These are phyloP conservation scores for Drosophila planitibia DNA, from an alignment of 2,888 invertebrate species.

Conservation along the genomic window DNA sequence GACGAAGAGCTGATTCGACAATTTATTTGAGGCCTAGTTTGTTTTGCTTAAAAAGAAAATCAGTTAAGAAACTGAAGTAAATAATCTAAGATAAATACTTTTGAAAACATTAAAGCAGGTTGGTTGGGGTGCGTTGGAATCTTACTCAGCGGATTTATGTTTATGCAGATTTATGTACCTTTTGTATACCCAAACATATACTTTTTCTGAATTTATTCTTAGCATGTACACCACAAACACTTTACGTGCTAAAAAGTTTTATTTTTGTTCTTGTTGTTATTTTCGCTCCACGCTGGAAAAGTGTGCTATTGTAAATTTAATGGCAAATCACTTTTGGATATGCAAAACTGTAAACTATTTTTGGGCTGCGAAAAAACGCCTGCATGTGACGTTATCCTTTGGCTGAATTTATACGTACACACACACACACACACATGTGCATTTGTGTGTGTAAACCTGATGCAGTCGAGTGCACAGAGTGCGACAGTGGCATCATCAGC, in stretches of 20 bases:
- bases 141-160: too few species aligned
- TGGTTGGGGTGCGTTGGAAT: too few species aligned
- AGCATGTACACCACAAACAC: neutral
- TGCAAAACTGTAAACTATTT: constrained; percentile 42
- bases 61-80: too few species aligned
- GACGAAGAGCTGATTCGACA: too few species aligned
- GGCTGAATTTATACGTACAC: constrained; percentile 55
- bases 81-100: too few species aligned
- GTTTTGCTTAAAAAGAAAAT: too few species aligned
- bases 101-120: too few species aligned
- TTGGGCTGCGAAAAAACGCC: constrained; percentile 5
- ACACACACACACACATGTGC: neutral
- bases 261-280: neutral
- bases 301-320: constrained; percentile 1
- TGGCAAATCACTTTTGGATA: constrained; percentile 16
- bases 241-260: neutral
- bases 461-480: constrained; percentile 44
- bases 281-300: neutral
- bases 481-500: constrained; percentile 60
- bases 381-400: constrained; percentile 58
- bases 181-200: neutral
- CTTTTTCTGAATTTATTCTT: neutral
- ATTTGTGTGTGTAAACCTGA: neutral
- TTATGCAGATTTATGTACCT: neutral
- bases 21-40: too few species aligned